Evolutionary conservation across 2,113 vertebrate genomes (phyloP), one percentile per base, ranked within the genome.

Genomic region (Clupea harengus): DNA sequence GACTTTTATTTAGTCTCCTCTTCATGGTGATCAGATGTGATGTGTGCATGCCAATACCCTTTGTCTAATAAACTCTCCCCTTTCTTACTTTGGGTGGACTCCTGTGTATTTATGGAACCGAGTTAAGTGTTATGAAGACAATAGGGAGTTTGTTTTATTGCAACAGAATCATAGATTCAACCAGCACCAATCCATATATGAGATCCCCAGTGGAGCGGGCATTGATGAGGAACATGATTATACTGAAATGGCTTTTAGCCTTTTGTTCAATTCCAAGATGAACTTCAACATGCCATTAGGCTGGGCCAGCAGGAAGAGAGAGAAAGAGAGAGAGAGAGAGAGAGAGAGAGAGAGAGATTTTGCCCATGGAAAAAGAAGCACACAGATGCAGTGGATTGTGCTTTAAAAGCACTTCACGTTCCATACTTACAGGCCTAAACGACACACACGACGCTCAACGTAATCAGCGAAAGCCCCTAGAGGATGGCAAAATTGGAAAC

Each of bases 401-500:
- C 64, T 67, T 25, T 67, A 67, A 67, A 67, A 67, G 72, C 72
- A 4, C 72, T 78, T 78, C 72, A 78, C 4, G 32, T 3, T 28
- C 28, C 3, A 15, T 78, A 78, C 72, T 78, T 39, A 78, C 72
- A 39, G 72, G 72, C 72, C 72, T 78, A 78, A 78, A 78, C 17
- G 72, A 15, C 28, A 85, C 32, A 78, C 25, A 32, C 15, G 28
- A 18, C 72, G 72, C 28, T 89, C 83, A 46, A 47, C 49, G 45
- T 67, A 82, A 20, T 85, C 50, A 84, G 60, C 82, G 47, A 90
- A 89, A 82, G 82, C n/a, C 75, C 75, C 80, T 82, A 17, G 72
- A 83, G 87, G 87, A 91, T 82, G 81, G 82, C 87, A 85, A 88
- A 89, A 85, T 86, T 89, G 72, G 89, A 90, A 80, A 84, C 88